Percentiles rank a stretch among this genome's conserved stretches.
Conservation (phyloP, 2,113 vertebrate genomes). For the Copsychus sechellarum region DNA sequence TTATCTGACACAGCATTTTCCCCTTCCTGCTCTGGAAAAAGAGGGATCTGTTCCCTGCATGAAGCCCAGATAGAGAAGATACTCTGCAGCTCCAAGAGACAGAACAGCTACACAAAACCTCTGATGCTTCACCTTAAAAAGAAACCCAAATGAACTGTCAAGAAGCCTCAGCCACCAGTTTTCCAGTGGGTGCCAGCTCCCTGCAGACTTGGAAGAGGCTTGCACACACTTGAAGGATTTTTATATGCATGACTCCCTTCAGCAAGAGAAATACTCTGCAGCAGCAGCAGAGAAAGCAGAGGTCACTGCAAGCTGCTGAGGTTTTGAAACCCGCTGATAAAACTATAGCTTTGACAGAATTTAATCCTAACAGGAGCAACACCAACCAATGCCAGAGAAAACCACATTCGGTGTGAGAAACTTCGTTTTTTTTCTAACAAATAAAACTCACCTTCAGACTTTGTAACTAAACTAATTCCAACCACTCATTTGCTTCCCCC, state of each 20-base stretch:
- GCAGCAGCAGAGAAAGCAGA: neutral
- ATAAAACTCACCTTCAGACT: neutral
- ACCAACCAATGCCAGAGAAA: neutral
- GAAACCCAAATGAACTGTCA: neutral
- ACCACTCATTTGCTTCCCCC: neutral
- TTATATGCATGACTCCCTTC: conserved; percentile 1
- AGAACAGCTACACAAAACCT: neutral
- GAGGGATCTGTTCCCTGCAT: neutral
- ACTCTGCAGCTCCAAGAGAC: neutral
- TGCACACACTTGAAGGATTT: conserved; percentile 22
- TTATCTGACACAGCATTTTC: neutral
- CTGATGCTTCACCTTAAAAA: neutral
- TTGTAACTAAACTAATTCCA: neutral
- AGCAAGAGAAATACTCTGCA: neutral
- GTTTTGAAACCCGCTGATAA: neutral
- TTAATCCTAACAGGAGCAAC: neutral
- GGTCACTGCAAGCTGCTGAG: neutral
- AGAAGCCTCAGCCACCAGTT: neutral
- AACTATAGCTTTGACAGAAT: neutral
- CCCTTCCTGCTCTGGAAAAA: neutral
- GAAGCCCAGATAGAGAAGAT: neutral
- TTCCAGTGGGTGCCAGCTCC: neutral
- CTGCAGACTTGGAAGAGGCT: neutral
- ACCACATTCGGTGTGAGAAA: neutral
- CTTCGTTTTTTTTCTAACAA: neutral